A percentile compares a stretch with the other conserved stretches of the same genome.
Evolutionary conservation across 2,113 vertebrate species (phyloP).

Genomic region (Psophia crepitans): DNA sequence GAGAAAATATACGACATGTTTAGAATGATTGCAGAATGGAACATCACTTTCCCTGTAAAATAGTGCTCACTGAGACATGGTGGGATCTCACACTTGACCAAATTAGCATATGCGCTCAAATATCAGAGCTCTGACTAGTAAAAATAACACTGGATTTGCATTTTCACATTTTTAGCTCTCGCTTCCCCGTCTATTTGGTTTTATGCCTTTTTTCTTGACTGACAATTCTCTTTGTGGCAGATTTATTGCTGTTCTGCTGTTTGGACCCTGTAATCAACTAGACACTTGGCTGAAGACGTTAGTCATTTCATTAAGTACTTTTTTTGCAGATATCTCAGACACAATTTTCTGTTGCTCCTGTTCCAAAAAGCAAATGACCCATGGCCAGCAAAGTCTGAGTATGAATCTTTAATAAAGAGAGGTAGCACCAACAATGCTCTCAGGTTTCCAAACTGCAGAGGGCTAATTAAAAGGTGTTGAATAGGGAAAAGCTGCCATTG

Average conservation of each 20-base stretch:
- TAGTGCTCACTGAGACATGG: background rate
- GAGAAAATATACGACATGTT: background rate
- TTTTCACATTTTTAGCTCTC: slow-evolving; percentile 51
- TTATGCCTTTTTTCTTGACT: slow-evolving; percentile 34
- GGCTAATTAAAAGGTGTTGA: slow-evolving; percentile 41
- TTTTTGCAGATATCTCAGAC: slow-evolving; percentile 17
- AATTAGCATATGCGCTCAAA: slow-evolving; percentile 41
- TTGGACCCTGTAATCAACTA: slow-evolving; percentile 42
- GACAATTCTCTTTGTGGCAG: slow-evolving; percentile 43
- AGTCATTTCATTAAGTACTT: slow-evolving; percentile 52
- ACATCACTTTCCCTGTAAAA: slow-evolving; percentile 7
- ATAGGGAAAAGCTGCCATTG: background rate
- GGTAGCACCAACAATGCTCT: slow-evolving; percentile 7
- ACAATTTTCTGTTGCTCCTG: slow-evolving; percentile 34
- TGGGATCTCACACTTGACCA: slow-evolving; percentile 51
- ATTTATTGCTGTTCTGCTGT: slow-evolving; percentile 45
- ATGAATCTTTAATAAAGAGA: slow-evolving; percentile 66
- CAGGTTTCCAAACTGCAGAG: slow-evolving; percentile 23
- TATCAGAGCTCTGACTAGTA: slow-evolving; percentile 49
- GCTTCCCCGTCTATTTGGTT: slow-evolving; percentile 47
- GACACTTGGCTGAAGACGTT: slow-evolving; percentile 41
- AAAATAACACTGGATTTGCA: slow-evolving; percentile 58
- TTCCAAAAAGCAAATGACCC: slow-evolving; percentile 60
- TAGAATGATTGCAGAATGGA: background rate
- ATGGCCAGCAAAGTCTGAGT: slow-evolving; percentile 38